Conservation (phyloP, 2,113 vertebrate species). For the Trachemys scripta region DNA sequence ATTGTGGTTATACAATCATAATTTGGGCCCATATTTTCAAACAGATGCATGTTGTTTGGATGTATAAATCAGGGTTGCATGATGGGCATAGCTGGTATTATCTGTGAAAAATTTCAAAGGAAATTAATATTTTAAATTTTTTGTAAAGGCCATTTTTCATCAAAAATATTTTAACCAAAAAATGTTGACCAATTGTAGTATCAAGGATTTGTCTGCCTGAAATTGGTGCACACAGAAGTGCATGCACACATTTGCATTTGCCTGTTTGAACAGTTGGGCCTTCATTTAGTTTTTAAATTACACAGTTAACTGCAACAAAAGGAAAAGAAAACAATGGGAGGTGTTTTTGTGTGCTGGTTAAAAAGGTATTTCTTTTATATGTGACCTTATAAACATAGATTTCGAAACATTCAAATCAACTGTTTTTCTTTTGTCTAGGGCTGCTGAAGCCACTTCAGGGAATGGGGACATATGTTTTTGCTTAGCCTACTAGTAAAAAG, state of each 20-base stretch:
- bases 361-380: not conserved
- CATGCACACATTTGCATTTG: not conserved
- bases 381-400: not conserved
- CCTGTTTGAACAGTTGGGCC: not conserved
- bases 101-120: not conserved
- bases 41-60: not conserved
- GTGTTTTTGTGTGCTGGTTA: not conserved
- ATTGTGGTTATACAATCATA: not conserved
- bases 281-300: not conserved
- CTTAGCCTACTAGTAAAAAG: not conserved
- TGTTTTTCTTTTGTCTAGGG: not conserved
- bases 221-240: not conserved
- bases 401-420: not conserved
- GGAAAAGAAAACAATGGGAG: not conserved
- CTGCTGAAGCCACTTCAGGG: rapidly evolving
- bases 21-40: not conserved
- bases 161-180: not conserved
- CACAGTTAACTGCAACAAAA: not conserved
- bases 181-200: not conserved
- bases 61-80: not conserved
- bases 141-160: not conserved
- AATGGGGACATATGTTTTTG: not conserved
- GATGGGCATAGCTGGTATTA: not conserved
- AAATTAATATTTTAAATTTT: not conserved
- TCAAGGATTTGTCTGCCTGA: not conserved